Evolutionary conservation across 2,888 invertebrate species (phyloP).

Genomic region (Perdita meconis): DNA sequence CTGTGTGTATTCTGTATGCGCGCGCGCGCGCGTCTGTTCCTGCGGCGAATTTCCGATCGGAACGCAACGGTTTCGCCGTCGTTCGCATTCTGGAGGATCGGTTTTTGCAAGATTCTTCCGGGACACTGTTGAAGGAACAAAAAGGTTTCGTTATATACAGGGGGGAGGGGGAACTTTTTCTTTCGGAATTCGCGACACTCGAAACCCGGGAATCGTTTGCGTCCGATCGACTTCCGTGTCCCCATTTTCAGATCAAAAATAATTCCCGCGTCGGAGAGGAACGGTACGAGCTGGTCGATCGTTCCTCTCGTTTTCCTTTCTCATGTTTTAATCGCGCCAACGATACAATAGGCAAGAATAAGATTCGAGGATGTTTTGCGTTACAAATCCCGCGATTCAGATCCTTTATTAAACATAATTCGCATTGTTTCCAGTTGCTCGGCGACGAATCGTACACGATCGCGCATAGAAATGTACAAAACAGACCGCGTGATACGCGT

Average conservation of each 20-base stretch:
- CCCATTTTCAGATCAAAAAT: too few relatives aligned
- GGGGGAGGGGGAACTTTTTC: constrained; percentile 9
- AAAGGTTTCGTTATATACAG: constrained; percentile 51
- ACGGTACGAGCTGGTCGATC: constrained; percentile 24
- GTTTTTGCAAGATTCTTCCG: neutral
- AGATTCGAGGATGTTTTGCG: constrained; percentile 45
- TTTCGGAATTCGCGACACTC: constrained; percentile 9
- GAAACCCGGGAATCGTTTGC: constrained; percentile 16
- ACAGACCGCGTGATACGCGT: constrained; percentile 13
- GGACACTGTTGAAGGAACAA: neutral
- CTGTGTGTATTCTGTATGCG: constrained; percentile 37
- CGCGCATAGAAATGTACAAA: constrained; percentile 55
- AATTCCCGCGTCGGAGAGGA: neutral
- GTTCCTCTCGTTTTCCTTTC: neutral
- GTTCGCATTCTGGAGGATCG: neutral
- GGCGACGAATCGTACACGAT: constrained; percentile 39
- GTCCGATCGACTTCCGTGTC: neutral
- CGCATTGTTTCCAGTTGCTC: constrained; percentile 12
- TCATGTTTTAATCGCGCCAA: constrained; percentile 3
- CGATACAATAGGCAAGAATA: constrained; percentile 37
- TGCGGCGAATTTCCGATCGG: neutral
- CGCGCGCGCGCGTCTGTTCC: neutral
- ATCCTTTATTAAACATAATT: constrained; percentile 38
- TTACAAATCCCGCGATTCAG: constrained; percentile 57
- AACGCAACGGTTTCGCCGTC: constrained; percentile 15